Evolutionary conservation across 2,888 invertebrate genomes (phyloP), one percentile per base, ranked within the genome.

Genomic region (Ommatoiulus sabulosus): DNA sequence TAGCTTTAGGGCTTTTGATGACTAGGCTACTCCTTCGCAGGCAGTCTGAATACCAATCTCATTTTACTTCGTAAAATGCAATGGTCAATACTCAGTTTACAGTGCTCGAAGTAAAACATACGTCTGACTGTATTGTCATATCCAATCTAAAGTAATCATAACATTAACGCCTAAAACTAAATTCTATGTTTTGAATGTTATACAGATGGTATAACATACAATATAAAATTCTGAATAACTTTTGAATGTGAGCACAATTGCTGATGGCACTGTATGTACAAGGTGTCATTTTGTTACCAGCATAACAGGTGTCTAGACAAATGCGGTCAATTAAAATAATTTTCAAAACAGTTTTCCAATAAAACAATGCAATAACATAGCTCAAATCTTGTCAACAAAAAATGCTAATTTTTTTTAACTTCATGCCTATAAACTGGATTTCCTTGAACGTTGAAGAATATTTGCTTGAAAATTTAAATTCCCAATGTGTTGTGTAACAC

Each of bases 1-100:
- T n/a, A 57, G 57, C 57, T 57, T 17, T n/a, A 57, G 57, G 57
- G 57, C n/a, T 57, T 57, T n/a, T n/a, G 57, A 57, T 57, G 57
- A 8, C 57, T 12, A 12, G 57, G 57, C 57, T 57, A 57, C 57
- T n/a, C 8, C 46, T 24, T n/a, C 0, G 57, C 57, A 57, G 57
- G 57, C 57, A n/a, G n/a, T 57, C 57, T 4, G 2, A 0, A 57
- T 52, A n/a, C 57, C 57, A 57, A 57, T 57, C 57, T 57, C 57
- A 57, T 6, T 57, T 57, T 57, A 57, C 57, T 17, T 6, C 10
- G 52, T 17, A 10, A 15, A 17, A 52, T 52, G 15, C 52, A 3
- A 17, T n/a, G n/a, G 12, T 57, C 57, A n/a, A 57, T 57, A 57
- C n/a, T 17, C n/a, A n/a, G n/a, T n/a, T n/a, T n/a, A 57, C 57